Conservation (phyloP, 1,140 invertebrate species). For the Polyergus mexicanus region DNA sequence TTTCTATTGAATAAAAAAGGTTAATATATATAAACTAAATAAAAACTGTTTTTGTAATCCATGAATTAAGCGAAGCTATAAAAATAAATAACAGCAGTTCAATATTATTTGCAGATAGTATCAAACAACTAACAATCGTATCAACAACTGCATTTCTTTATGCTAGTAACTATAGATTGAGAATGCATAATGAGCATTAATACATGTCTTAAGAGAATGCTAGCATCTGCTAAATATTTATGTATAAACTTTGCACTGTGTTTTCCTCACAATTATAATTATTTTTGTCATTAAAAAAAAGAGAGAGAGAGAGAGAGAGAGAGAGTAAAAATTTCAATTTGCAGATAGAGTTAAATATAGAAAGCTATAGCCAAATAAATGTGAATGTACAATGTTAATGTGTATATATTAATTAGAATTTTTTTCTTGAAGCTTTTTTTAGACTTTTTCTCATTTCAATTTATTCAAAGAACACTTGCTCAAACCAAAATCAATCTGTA, state of each 20-base stretch:
- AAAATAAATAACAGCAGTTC: conserved; percentile 56
- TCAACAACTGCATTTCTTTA: conserved; percentile 77
- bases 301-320: too few species aligned
- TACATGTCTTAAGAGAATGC: conserved; percentile 77
- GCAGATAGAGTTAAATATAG: background rate
- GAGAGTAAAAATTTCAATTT: background rate
- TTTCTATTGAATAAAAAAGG: too few species aligned
- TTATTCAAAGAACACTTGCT: conserved; percentile 36
- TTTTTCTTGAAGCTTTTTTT: too few species aligned
- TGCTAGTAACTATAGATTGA: conserved; percentile 79
- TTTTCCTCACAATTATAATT: background rate
- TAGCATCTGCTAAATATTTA: conserved; percentile 53
- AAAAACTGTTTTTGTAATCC: too few species aligned
- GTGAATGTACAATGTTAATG: background rate
- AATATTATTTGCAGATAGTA: conserved; percentile 67
- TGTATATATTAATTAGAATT: background rate
- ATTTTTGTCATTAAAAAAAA: background rate
- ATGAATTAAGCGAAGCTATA: background rate
- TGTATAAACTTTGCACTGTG: background rate
- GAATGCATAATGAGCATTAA: conserved; percentile 83
- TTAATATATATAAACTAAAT: too few species aligned
- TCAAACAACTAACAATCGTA: conserved; percentile 74
- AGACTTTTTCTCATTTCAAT: background rate
- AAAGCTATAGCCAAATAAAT: background rate
- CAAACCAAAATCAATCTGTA: conserved; percentile 48